phyloP scores from a whole-genome alignment of 2,113 vertebrate genomes.

The Pontoporia blainvillei region DNA sequence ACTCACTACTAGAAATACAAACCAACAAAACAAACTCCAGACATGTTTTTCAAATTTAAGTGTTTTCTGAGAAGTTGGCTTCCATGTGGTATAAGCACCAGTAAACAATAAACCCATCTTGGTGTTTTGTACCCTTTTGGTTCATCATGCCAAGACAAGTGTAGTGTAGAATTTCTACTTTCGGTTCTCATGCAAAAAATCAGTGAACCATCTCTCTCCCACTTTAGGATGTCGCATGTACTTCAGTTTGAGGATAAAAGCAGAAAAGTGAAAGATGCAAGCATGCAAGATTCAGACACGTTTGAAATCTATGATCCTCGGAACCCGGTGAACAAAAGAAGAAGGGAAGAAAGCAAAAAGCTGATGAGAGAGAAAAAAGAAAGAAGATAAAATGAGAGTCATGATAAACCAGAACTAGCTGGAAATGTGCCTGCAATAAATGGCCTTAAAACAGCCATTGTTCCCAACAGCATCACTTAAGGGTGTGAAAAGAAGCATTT shows the following conservation, averaged over 20 bases:
- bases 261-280: constrained; percentile 98
- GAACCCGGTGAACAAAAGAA: constrained; percentile 96
- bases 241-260: constrained; percentile 97
- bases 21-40: constrained; percentile 4
- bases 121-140: neutral
- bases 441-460: constrained; percentile 46
- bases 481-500: constrained; percentile 74
- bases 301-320: constrained; percentile 98
- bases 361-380: constrained; percentile 96
- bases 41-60: neutral
- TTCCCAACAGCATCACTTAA: constrained; percentile 64
- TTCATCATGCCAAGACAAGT: neutral
- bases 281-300: constrained; percentile 95
- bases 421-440: constrained; percentile 62
- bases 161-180: neutral
- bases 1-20: constrained; percentile 38
- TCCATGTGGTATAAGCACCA: neutral
- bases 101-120: constrained; percentile 12
- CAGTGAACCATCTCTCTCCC: constrained; percentile 59
- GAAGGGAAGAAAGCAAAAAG: constrained; percentile 98
- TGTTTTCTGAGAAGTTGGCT: constrained; percentile 43
- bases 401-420: constrained; percentile 53
- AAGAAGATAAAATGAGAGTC: constrained; percentile 81
- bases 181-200: neutral
- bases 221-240: constrained; percentile 93